These are phyloP conservation scores for Lycorma delicatula DNA, from an alignment of 1,140 invertebrate species.

Conservation along the genomic window DNA sequence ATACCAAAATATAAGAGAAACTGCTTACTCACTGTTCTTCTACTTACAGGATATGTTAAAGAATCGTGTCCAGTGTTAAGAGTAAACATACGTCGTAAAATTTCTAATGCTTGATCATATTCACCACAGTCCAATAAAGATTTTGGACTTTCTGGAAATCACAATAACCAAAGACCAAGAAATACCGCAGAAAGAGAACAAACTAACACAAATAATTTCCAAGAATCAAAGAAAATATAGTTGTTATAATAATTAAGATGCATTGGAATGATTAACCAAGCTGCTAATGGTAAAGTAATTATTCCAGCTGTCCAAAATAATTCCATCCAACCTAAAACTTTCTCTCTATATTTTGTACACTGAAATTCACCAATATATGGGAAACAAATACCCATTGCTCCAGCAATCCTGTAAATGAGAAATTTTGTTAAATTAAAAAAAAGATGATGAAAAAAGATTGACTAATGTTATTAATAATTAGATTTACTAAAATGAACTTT, in stretches of 20 bases:
- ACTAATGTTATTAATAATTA: too few relatives aligned
- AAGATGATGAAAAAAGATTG: too few relatives aligned
- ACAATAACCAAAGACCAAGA: slow-evolving; percentile 56
- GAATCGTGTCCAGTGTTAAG: slow-evolving; percentile 57
- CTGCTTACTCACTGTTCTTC: slow-evolving; percentile 2
- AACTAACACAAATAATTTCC: slow-evolving; percentile 63
- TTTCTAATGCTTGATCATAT: slow-evolving; percentile 57
- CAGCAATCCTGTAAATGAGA: slow-evolving; percentile 49
- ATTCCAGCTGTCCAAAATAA: slow-evolving; percentile 69
- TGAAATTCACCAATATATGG: slow-evolving; percentile 69
- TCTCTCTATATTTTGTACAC: slow-evolving; percentile 61
- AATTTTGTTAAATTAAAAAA: too few relatives aligned
- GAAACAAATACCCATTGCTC: slow-evolving; percentile 67
- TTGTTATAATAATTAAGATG: slow-evolving; percentile 47
- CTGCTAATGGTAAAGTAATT: slow-evolving; percentile 56
- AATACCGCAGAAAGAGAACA: slow-evolving; percentile 52
- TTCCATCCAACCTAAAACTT: slow-evolving; percentile 70
- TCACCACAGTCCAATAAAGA: slow-evolving; percentile 69
- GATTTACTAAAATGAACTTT: too few relatives aligned
- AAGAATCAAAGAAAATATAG: slow-evolving; percentile 51
- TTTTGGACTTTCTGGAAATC: slow-evolving; percentile 79
- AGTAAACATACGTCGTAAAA: slow-evolving; percentile 57
- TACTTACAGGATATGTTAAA: slow-evolving; percentile 54
- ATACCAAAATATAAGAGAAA: too few relatives aligned
- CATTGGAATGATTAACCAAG: slow-evolving; percentile 60